phyloP scores from a whole-genome alignment of 2,797 vertebrate genomes.

The Coendou prehensilis region DNA sequence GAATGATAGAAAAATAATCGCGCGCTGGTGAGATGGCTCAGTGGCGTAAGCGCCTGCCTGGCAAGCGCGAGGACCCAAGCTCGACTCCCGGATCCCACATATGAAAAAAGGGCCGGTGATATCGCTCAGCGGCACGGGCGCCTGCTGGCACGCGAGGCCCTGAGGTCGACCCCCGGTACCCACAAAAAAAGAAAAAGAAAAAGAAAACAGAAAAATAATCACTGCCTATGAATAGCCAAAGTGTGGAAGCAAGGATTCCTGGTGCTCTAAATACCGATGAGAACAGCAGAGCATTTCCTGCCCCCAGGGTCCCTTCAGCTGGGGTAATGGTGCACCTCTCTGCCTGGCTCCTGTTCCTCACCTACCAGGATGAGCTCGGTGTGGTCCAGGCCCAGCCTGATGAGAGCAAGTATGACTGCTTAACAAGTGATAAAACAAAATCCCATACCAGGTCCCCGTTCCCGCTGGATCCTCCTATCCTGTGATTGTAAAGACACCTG shows the following conservation, averaged over 20 bases:
- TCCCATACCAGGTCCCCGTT: not conserved
- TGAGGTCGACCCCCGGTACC: too few relatives aligned
- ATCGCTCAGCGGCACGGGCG: too few relatives aligned
- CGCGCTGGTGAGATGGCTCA: too few relatives aligned
- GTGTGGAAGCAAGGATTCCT: not conserved
- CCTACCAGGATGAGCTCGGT: not conserved
- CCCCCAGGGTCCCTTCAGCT: not conserved
- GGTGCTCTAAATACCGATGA: not conserved
- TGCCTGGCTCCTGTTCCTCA: not conserved
- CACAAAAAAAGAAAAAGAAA: too few relatives aligned
- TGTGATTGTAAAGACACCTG: not conserved
- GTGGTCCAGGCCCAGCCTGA: rapidly evolving
- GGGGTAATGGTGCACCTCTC: not conserved
- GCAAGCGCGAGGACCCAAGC: too few relatives aligned
- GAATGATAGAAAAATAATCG: slow-evolving; percentile 37
- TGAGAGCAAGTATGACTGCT: not conserved
- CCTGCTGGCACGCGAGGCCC: too few relatives aligned
- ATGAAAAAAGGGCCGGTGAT: too few relatives aligned
- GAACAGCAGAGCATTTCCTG: not conserved
- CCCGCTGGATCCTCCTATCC: not conserved
- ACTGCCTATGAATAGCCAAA: not conserved
- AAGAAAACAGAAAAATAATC: slow-evolving; percentile 4
- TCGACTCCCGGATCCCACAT: too few relatives aligned
- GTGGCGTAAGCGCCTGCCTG: too few relatives aligned
- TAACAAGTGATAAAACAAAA: not conserved